Evolutionary conservation across 2,113 vertebrate species (phyloP).

Genomic region (human (Homo sapiens)): GRCh38 chr5:150643001-150643500

Average conservation of each 20-base stretch:
- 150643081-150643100: background rate
- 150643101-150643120: background rate
- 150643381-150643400: background rate
- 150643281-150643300: background rate
- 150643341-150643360: background rate
- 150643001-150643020: background rate
- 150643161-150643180: background rate
- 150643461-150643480: rapidly evolving
- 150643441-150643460: background rate
- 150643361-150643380: background rate
- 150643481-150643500: background rate
- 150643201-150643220: too few relatives aligned
- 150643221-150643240: background rate
- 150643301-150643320: background rate
- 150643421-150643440: background rate
- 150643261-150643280: background rate
- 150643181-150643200: background rate
- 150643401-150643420: background rate
- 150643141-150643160: background rate
- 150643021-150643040: background rate
- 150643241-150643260: background rate
- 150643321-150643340: too few relatives aligned
- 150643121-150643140: background rate
- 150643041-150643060: background rate
- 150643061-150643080: background rate